Conservation (phyloP, 2,888 invertebrate genomes). For the Nemoura dubitans region DNA sequence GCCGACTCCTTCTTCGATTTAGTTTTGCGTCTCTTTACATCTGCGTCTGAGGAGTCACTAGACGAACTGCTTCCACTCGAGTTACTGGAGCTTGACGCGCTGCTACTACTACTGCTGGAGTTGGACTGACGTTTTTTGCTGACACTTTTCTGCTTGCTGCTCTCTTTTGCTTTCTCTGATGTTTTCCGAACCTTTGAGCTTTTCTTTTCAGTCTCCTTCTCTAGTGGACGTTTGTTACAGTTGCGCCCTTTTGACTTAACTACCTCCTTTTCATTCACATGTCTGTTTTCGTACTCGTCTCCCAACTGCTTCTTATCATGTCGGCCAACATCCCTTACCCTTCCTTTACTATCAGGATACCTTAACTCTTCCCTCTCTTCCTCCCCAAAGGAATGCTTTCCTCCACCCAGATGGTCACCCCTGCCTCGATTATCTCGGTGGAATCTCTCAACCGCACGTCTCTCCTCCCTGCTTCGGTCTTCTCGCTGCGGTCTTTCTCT, state of each 20-base stretch:
- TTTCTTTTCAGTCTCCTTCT: neutral
- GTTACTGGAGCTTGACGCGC: constrained; percentile 38
- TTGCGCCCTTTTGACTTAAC: neutral
- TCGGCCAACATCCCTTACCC: too few relatives aligned
- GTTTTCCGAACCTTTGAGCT: neutral
- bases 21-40: neutral
- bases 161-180: neutral
- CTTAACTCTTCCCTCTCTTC: too few relatives aligned
- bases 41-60: constrained; percentile 35
- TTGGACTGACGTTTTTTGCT: neutral
- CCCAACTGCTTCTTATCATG: too few relatives aligned
- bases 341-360: too few relatives aligned
- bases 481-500: constrained; percentile 53
- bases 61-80: constrained; percentile 40
- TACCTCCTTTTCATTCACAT: too few relatives aligned
- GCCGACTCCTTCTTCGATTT: constrained; percentile 38
- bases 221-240: neutral
- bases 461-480: constrained; percentile 2
- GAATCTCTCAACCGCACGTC: neutral
- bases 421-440: too few relatives aligned
- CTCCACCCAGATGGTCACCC: too few relatives aligned
- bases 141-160: neutral
- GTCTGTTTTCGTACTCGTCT: too few relatives aligned
- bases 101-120: constrained; percentile 46
- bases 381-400: too few relatives aligned